Conservation (phyloP, 2,113 vertebrate genomes). For the Scomber colias region DNA sequence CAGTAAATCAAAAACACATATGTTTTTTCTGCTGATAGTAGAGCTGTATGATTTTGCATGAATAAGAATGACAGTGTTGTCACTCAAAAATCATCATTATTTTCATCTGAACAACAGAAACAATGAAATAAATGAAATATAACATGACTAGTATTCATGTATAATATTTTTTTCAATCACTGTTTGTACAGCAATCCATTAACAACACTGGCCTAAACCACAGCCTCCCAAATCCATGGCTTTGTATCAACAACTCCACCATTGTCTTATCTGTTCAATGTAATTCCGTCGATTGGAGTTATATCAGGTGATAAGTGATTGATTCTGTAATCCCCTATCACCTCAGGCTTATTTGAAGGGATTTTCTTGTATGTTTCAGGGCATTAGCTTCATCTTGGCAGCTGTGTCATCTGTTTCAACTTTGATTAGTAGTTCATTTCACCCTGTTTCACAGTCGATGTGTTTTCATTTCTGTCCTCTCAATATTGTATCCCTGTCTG, state of each 20-base stretch:
- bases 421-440: neutral
- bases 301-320: slow-evolving; percentile 13
- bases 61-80: no score
- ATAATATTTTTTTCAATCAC: no score
- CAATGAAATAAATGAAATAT: no score
- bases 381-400: neutral
- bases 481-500: neutral
- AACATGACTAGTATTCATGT: no score
- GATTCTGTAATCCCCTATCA: neutral
- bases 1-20: no score
- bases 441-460: neutral
- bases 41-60: no score
- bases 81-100: no score
- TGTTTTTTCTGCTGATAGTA: no score
- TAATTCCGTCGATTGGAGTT: neutral
- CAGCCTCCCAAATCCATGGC: neutral
- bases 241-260: neutral
- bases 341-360: neutral
- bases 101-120: no score
- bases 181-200: no score
- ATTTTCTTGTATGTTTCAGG: neutral
- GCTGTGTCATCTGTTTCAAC: slow-evolving; percentile 5
- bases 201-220: neutral
- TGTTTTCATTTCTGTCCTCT: neutral
- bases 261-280: neutral